A percentile compares a stretch with the other conserved stretches of the same genome.
Evolutionary conservation across 2,797 vertebrate genomes (phyloP).

Genomic region (Heteromormyrus szaboi): DNA sequence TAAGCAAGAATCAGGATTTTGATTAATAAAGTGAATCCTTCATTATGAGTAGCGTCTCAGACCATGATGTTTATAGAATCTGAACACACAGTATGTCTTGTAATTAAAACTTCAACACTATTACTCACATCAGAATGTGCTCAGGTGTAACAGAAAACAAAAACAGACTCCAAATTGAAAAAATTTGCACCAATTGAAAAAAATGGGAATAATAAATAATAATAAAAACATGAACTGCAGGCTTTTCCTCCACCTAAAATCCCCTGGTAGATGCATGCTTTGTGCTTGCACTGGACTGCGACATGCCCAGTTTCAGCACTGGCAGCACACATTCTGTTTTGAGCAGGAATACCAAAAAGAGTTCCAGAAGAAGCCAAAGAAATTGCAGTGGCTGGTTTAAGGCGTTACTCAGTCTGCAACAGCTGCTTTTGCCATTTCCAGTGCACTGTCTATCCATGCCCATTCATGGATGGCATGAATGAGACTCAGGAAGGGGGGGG

Average conservation of each 20-base stretch:
- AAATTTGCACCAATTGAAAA: not conserved
- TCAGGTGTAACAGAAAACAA: not conserved
- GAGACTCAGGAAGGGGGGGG: not conserved
- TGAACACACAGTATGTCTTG: not conserved
- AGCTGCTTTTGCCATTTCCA: not conserved
- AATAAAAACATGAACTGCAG: not conserved
- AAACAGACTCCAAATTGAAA: not conserved
- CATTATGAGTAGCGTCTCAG: not conserved
- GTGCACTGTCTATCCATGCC: not conserved
- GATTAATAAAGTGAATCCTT: not conserved
- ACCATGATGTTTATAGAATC: not conserved
- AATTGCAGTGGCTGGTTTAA: not conserved
- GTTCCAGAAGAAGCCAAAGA: not conserved
- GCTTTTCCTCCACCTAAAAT: not conserved
- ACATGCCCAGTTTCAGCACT: not conserved
- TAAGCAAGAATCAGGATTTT: not conserved
- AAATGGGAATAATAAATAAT: not conserved
- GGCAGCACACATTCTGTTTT: not conserved
- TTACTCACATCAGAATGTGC: not conserved
- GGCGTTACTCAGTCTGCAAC: not conserved
- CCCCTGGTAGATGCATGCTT: not conserved
- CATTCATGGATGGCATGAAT: not conserved
- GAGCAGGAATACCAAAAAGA: not conserved
- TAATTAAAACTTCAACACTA: not conserved
- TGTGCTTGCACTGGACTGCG: not conserved